Evolutionary conservation across 2,113 vertebrate species (phyloP).

Genomic region (Odobenus rosmarus): DNA sequence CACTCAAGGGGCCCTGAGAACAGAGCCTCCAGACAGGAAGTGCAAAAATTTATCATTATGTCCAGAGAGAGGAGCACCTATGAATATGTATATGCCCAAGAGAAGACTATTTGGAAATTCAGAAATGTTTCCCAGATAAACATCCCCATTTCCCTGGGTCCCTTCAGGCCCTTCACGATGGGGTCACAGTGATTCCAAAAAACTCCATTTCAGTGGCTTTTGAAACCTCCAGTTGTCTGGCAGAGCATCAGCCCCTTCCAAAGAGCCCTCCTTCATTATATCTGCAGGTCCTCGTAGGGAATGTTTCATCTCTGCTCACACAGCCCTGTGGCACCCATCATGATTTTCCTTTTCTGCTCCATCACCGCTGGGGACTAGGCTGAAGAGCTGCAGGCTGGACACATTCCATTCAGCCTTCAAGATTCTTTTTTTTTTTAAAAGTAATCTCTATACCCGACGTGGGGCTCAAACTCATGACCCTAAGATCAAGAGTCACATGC

Average conservation of each 20-base stretch:
- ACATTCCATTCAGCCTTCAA: no score
- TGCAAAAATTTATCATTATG: rapidly evolving
- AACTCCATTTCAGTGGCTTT: background rate
- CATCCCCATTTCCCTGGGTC: background rate
- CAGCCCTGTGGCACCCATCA: background rate
- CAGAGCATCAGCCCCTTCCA: background rate
- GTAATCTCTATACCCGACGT: background rate
- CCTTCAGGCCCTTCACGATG: background rate
- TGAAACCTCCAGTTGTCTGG: background rate
- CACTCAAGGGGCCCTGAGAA: no score
- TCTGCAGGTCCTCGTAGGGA: rapidly evolving
- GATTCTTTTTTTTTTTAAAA: background rate
- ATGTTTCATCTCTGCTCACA: background rate
- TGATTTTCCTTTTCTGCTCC: background rate
- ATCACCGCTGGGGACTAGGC: rapidly evolving
- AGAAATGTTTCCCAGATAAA: background rate
- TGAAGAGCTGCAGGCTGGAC: background rate
- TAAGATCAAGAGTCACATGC: background rate
- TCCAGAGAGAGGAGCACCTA: no score
- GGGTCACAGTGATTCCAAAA: background rate
- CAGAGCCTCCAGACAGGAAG: background rate
- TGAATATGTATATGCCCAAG: rapidly evolving
- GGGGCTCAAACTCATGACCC: background rate
- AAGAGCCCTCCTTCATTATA: background rate
- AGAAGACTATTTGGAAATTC: background rate